Evolutionary conservation across 2,888 invertebrate genomes (phyloP).

Genomic region (Calliphora vomitoria): DNA sequence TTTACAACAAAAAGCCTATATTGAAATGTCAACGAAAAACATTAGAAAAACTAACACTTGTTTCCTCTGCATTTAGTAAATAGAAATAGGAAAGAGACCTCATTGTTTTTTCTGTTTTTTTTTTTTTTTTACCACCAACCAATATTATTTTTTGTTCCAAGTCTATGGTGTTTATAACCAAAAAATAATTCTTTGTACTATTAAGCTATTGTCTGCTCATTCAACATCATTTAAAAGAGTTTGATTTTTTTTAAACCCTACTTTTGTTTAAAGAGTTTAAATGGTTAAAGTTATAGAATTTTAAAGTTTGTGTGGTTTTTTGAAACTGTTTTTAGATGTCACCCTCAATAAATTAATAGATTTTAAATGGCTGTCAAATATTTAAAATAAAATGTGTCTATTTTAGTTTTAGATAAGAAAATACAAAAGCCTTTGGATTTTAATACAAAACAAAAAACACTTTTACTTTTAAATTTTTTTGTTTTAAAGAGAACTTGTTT

Average conservation of each 20-base stretch:
- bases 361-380: not conserved
- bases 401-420: not conserved
- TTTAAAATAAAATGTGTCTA: not conserved
- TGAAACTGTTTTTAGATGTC: not conserved
- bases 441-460: too few relatives aligned
- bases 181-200: not conserved
- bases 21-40: slow-evolving; percentile 50
- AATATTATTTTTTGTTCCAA: not conserved
- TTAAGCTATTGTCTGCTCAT: not conserved
- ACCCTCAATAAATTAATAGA: not conserved
- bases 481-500: too few relatives aligned
- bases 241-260: too few relatives aligned
- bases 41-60: slow-evolving; percentile 56
- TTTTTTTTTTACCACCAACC: not conserved
- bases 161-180: not conserved
- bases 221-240: not conserved
- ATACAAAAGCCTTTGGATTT: not conserved
- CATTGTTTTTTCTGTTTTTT: not conserved
- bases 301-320: not conserved
- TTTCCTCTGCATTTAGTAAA: slow-evolving; percentile 3
- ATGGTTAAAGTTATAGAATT: not conserved
- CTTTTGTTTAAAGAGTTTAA: not conserved
- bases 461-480: too few relatives aligned
- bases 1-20: slow-evolving; percentile 22
- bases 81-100: not conserved